These are phyloP conservation scores for Mnemiopsis leidyi DNA, from an alignment of 37 sponge, comb jelly and placozoan species.

Conservation along the genomic window DNA sequence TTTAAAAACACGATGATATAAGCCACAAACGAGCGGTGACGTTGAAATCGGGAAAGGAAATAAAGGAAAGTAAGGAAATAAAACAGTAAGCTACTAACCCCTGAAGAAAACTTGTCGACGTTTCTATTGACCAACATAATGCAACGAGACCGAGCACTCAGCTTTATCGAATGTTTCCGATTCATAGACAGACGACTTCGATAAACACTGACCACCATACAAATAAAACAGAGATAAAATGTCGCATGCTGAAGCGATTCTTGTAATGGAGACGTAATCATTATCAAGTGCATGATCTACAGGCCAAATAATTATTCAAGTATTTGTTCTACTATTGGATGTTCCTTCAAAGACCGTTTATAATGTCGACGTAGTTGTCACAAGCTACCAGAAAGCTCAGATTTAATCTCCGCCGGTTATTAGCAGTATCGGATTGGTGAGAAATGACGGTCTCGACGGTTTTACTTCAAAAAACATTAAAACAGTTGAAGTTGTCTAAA, in stretches of 20 bases:
- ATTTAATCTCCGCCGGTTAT: not conserved
- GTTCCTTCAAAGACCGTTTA: not conserved
- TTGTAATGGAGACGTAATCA: not conserved
- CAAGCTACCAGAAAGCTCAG: not conserved
- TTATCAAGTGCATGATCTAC: not conserved
- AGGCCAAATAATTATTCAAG: not conserved
- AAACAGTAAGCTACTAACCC: not conserved
- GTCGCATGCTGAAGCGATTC: not conserved
- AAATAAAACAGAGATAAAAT: not conserved
- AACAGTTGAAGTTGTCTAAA: no score
- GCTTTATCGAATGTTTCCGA: constrained; percentile 43
- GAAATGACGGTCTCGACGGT: not conserved
- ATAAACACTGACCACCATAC: not conserved
- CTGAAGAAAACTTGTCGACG: constrained; percentile 4
- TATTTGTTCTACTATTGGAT: not conserved
- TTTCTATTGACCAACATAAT: constrained; percentile 56
- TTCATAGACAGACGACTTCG: not conserved
- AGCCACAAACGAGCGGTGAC: no score
- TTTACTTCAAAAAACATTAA: not conserved
- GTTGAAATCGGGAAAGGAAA: no score
- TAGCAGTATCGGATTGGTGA: not conserved
- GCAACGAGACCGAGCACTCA: constrained; percentile 26
- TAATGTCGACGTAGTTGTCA: not conserved
- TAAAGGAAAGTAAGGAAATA: no score
- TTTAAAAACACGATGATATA: no score